These are phyloP conservation scores for Drosophila crucigera DNA, from an alignment of 2,888 invertebrate species.

Conservation along the genomic window DNA sequence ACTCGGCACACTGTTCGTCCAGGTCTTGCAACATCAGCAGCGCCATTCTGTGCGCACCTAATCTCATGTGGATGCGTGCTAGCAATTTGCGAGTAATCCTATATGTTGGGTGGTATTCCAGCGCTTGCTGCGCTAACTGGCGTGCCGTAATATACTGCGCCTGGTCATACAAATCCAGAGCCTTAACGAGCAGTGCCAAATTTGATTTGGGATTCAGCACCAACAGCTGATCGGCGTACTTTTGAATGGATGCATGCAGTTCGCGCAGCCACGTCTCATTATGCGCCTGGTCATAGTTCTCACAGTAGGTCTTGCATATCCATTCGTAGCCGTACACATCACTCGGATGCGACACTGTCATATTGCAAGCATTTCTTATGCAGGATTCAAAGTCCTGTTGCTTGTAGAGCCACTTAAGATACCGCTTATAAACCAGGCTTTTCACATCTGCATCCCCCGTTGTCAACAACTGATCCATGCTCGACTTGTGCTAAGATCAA, in stretches of 20 bases:
- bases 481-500: conserved; percentile 69
- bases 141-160: conserved; percentile 87
- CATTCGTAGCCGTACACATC: conserved; percentile 87
- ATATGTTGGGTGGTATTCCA: conserved; percentile 84
- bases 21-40: conserved; percentile 68
- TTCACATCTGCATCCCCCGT: conserved; percentile 46
- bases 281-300: conserved; percentile 75
- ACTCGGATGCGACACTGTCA: conserved; percentile 86
- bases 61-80: conserved; percentile 85
- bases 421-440: conserved; percentile 75
- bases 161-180: conserved; percentile 86
- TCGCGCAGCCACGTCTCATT: conserved; percentile 49
- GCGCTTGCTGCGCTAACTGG: conserved; percentile 85
- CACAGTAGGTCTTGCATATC: conserved; percentile 88
- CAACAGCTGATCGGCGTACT: conserved; percentile 86
- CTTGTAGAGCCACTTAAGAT: conserved; percentile 83
- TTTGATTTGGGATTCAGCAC: conserved; percentile 87
- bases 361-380: conserved; percentile 85
- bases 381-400: conserved; percentile 84
- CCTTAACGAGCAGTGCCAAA: conserved; percentile 88
- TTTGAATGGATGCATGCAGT: conserved; percentile 84
- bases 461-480: conserved; percentile 71
- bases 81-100: conserved; percentile 86
- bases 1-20: conserved; percentile 45
- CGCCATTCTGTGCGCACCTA: conserved; percentile 87